A percentile compares a stretch with the other conserved stretches of the same genome.
Evolutionary conservation across 2,888 invertebrate species (phyloP).

Genomic region (Hypomecis punctinalis): DNA sequence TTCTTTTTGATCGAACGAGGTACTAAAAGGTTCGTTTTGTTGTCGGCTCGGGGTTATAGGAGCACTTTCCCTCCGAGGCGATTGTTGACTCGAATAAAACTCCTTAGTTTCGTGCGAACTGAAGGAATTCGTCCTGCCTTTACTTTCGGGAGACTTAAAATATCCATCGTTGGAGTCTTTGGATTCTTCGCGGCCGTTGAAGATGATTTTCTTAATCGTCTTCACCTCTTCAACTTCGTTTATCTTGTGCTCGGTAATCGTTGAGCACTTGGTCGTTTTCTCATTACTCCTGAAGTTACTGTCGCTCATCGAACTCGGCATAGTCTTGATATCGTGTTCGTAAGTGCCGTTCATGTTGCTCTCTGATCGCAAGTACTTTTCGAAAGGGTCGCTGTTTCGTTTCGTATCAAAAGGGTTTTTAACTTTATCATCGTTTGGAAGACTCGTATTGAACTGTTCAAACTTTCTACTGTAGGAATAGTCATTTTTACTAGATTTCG

Average conservation of each 20-base stretch:
- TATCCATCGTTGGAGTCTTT: slow-evolving; percentile 38
- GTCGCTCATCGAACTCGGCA: slow-evolving; percentile 71
- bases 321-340: slow-evolving; percentile 56
- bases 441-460: slow-evolving; percentile 55
- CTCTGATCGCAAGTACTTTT: slow-evolving; percentile 66
- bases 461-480: slow-evolving; percentile 52
- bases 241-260: slow-evolving; percentile 74
- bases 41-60: slow-evolving; percentile 50
- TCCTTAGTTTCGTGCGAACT: slow-evolving; percentile 37
- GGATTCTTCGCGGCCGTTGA: slow-evolving; percentile 67
- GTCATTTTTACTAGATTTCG: slow-evolving; percentile 53
- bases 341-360: slow-evolving; percentile 60
- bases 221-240: slow-evolving; percentile 79
- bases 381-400: slow-evolving; percentile 71
- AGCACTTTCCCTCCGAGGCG: slow-evolving; percentile 49
- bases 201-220: slow-evolving; percentile 76
- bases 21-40: slow-evolving; percentile 53
- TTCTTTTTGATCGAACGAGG: slow-evolving; percentile 50
- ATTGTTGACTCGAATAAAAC: slow-evolving; percentile 44
- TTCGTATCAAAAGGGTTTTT: slow-evolving; percentile 73
- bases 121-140: slow-evolving; percentile 38
- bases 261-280: slow-evolving; percentile 70
- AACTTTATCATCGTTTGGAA: slow-evolving; percentile 55
- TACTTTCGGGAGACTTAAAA: slow-evolving; percentile 33
- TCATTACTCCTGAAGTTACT: slow-evolving; percentile 68